Evolutionary conservation across 2,888 invertebrate genomes (phyloP), one percentile per base, ranked within the genome.

Genomic region (Cataglyphis cursor): DNA sequence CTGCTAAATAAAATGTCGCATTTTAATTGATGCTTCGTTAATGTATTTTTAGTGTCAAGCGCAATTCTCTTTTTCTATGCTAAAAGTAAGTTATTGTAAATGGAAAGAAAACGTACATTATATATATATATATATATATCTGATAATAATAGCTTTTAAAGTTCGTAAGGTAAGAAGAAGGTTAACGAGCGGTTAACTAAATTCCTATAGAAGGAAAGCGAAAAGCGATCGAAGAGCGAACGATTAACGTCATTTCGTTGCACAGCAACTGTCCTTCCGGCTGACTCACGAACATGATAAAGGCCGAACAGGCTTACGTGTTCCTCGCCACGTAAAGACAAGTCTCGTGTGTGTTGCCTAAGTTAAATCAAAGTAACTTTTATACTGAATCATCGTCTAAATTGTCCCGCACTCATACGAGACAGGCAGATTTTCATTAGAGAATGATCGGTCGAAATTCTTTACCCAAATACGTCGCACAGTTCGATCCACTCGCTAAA

Each of bases 211-310:
- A 35, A 78, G n/a, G 61, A 51, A 41, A 82, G 31, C 35, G 15
- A 48, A 15, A 48, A 38, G 31, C 38, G 51, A 72, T 48, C 57
- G 81, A 65, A 57, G 35, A 70, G 38, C 48, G 59, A 24, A 28
- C 28, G 15, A 38, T 48, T 21, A 35, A 51, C 76, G 84, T 59
- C 62, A 66, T 44, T 61, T 81, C 62, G 72, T 65, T 66, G 80
- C 54, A 31, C 76, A 31, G 66, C 82, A 68, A 82, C 28, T 78
- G 28, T 75, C 82, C 86, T 84, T 88, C 86, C 85, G 75, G 84
- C 72, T 88, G 87, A 90, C 76, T 90, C 90, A 90, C 51, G 44
- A 68, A 4, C 54, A 59, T 73, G 90, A 88, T 90, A 90, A 84
- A 82, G 66, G 15, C 21, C 72, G 81, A 85, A 78, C 82, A 57